phyloP scores from a whole-genome alignment of 1,140 invertebrate species.

The Bombus waltoni region DNA sequence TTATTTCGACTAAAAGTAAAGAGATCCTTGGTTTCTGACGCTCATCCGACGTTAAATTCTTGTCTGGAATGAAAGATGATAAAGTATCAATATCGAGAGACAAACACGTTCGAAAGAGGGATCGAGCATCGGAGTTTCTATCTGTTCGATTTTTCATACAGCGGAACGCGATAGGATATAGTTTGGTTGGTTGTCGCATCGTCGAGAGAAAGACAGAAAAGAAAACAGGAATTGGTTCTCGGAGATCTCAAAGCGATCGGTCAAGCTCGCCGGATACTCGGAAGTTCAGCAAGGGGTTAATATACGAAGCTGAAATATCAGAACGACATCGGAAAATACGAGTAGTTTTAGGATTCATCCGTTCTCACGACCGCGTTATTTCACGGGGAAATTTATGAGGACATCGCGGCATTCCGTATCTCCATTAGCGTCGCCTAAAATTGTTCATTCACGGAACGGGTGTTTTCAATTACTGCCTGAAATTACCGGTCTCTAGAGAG shows the following conservation, averaged over 20 bases:
- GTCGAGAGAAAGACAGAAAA: neutral
- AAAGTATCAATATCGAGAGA: slow-evolving; percentile 23
- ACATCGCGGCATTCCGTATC: slow-evolving; percentile 12
- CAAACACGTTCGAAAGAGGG: neutral
- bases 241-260: neutral
- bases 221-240: slow-evolving; percentile 18
- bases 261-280: neutral
- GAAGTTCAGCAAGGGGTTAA: slow-evolving; percentile 16
- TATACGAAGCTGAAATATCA: slow-evolving; percentile 44
- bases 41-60: slow-evolving; percentile 1
- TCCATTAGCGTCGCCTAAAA: slow-evolving; percentile 48
- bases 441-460: slow-evolving; percentile 50
- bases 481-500: neutral
- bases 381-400: slow-evolving; percentile 33
- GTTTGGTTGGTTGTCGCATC: neutral
- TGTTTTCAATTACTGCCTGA: slow-evolving; percentile 44
- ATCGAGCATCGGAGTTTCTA: neutral
- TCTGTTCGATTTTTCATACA: slow-evolving; percentile 32
- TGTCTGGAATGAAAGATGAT: slow-evolving; percentile 6
- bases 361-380: slow-evolving; percentile 17
- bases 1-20: neutral
- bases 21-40: neutral
- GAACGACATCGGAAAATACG: slow-evolving; percentile 33
- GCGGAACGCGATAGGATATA: neutral
- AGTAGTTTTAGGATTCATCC: slow-evolving; percentile 30